Conservation (phyloP, 2,113 vertebrate species). For the Pygoscelis adeliae region DNA sequence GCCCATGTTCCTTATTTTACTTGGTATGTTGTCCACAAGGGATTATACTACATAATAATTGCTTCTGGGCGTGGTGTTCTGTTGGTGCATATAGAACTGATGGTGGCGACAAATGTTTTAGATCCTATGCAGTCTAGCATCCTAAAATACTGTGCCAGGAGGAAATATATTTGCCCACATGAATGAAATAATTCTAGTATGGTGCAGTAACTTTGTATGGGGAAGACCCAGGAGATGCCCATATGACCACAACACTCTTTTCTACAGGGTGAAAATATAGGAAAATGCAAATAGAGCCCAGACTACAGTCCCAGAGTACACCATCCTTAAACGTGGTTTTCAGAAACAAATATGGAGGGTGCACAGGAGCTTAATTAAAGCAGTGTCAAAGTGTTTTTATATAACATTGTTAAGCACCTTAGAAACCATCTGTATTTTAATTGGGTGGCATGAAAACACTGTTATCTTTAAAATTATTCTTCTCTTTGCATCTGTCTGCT, state of each 20-base stretch:
- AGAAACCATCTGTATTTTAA: not conserved
- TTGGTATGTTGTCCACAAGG: not conserved
- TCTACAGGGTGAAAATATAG: not conserved
- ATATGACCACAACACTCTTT: not conserved
- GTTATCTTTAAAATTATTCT: not conserved
- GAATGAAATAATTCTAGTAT: not conserved
- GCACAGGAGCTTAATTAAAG: not conserved
- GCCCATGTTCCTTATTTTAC: not conserved
- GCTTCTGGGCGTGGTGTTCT: not conserved
- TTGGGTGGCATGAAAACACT: not conserved
- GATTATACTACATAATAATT: not conserved
- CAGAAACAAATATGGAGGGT: not conserved
- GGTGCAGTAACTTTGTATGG: not conserved
- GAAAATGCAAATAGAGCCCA: not conserved
- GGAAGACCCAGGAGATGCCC: not conserved
- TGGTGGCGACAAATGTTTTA: not conserved
- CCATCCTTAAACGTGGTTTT: not conserved
- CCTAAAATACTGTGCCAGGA: not conserved
- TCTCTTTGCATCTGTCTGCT: not conserved
- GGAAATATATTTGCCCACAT: not conserved
- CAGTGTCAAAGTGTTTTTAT: not conserved
- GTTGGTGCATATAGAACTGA: not conserved
- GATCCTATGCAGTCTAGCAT: not conserved
- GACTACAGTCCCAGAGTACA: not conserved
- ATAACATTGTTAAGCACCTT: not conserved